Conservation (phyloP, 1,140 invertebrate species). For the Musca domestica region DNA sequence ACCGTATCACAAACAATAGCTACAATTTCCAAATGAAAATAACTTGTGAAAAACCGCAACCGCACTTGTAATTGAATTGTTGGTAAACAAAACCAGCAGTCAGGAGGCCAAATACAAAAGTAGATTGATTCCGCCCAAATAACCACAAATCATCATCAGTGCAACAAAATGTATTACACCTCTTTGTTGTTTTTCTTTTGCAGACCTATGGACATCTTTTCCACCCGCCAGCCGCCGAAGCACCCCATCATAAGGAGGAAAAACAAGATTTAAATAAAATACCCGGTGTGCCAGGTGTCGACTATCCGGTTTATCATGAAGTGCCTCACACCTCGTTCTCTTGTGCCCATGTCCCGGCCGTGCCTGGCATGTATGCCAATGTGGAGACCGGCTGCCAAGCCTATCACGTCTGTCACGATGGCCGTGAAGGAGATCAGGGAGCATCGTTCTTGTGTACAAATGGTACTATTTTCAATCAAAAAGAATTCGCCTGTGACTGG, state of each 20-base stretch:
- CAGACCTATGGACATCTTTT: constrained; percentile 45
- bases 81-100: too few species aligned
- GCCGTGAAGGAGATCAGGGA: constrained; percentile 75
- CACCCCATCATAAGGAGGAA: constrained; percentile 56
- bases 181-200: neutral
- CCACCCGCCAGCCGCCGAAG: constrained; percentile 36
- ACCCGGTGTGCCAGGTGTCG: constrained; percentile 69
- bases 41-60: too few species aligned
- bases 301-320: constrained; percentile 73
- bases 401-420: constrained; percentile 81
- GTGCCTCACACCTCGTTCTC: constrained; percentile 77
- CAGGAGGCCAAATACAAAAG: too few species aligned
- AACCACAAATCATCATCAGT: too few species aligned
- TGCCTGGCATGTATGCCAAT: constrained; percentile 84
- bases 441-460: constrained; percentile 83
- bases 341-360: constrained; percentile 70
- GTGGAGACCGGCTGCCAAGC: constrained; percentile 85
- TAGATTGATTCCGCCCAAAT: too few species aligned
- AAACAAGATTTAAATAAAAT: constrained; percentile 75
- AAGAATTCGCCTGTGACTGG: constrained; percentile 86
- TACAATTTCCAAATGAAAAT: too few species aligned
- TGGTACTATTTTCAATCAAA: constrained; percentile 85
- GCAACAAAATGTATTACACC: too few species aligned
- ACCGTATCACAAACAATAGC: too few species aligned
- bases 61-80: too few species aligned